Evolutionary conservation across 2,888 invertebrate genomes (phyloP), one percentile per base, ranked within the genome.

Genomic region (Cataglyphis livida): DNA sequence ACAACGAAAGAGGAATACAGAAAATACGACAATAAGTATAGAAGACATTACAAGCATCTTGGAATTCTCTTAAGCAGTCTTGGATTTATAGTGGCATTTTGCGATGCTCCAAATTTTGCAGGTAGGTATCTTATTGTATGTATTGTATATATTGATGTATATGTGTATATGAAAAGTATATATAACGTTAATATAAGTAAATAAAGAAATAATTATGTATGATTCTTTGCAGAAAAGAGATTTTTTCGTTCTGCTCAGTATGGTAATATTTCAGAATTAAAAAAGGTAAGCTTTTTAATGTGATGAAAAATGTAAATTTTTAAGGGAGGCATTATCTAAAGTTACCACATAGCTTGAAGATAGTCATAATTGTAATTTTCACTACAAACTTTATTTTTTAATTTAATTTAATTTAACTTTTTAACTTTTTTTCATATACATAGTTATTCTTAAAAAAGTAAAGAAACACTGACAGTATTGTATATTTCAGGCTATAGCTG

Each of bases 171-270:
- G 38, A 12, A 44, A 32, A 32, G 21, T 57, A 25, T 38, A 25
- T 10, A 28, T 35, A 44, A 57, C 3, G 10, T 41, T 9, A 32
- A 25, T 48, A 10, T 15, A 6, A 32, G 41, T 1, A 2, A 78
- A 18, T 68, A 25, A 44, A 57, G 41, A 48, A 9, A 21, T 21
- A 5, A 21, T 41, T 3, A 0, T 59, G 12, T 28, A 51, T 51
- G 65, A 54, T 68, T 62, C 41, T 83, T 89, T 89, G 10, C 84
- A 95, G 95, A 95, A 61, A 95, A 95, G 87, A 93, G 94, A 66
- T 95, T 96, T 84, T 95, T 96, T 87, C 93, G 95, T 87, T 95
- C 96, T 73, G 95, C 95, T 25, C 95, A 95, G 85, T 95, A 95
- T 92, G 96, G 96, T 32, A 93, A 95, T 87, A 93, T 95, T 48